Evolutionary conservation across 2,888 invertebrate species (phyloP), one percentile per base, ranked within the genome.

Genomic region (Drosophila histrio): DNA sequence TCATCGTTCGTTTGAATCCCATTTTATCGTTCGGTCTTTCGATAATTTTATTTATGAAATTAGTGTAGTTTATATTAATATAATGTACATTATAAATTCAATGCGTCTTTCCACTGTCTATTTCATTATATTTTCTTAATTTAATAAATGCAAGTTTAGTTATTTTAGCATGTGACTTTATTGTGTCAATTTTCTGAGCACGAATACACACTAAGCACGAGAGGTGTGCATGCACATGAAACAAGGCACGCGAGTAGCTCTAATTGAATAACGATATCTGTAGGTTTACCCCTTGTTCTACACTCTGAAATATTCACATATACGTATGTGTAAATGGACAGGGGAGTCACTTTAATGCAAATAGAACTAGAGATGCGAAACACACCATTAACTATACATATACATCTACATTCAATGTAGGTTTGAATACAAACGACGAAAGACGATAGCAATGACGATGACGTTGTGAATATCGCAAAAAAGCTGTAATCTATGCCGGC

Each of bases 401-500:
- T 15, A 15, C 8, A 21, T 9, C 9, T 6, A 11, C 15, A 26
- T 17, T 17, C 17, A 44, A 17, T 36, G 13, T 36, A 50, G 28
- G 9, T 28, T 21, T 21, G 13, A 30, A 30, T 8, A 30, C 46
- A 32, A 5, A 17, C 9, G 2, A 9, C 6, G 28, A 67, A 22
- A 52, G 30, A 26, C 44, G 28, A 46, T 49, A 36, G 21, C 44
- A 22, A 60, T 73, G 60, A 57, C 56, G 74, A 52, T 56, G 50
- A 43, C 26, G 5, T 15, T 2, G 9, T 26, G 3, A 34, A 43
- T 50, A 73, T 47, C 32, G 54, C 50, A 43, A 39, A 68, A n/a
- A 11, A 24, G 54, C 32, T 41, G 66, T 66, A 73, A 73, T 73
- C 73, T 71, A 59, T 46, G 59, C 28, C 67, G 5, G 32, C 67